Base-by-base conservation (phyloP, 2,888 invertebrate species). In the Lasius fuliginosus region DNA sequence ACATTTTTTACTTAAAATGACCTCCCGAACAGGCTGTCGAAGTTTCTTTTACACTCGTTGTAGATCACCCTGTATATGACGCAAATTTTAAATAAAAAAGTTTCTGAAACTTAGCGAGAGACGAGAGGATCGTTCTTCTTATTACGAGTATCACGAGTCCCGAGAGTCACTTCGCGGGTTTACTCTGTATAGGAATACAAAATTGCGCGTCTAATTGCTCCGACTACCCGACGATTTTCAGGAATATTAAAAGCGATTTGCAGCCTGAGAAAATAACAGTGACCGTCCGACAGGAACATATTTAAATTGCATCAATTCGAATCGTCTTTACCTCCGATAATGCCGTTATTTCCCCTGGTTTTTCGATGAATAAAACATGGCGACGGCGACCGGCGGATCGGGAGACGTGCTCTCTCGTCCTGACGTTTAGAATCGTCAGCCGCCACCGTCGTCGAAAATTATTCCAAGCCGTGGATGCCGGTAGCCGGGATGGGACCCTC, bases 301-400 rank as follows among this genome's bases (percentile, higher is more conserved):
- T 81, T 81, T 73, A 81, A 81, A 81, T 81, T 73, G 79, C 79
- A 81, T 73, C 60, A 73, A n/a, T 56, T 27, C 56, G 69, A 69
- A 58, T 71, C 46, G 23, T 60, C 58, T 36, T 46, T 73, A 71
- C 56, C 73, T 81, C 46, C 46, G n/a, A 6, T 46, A 46, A 79
- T 60, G 58, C 73, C 73, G 60, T 81, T 81, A 81, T 81, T 81
- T 79, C 30, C 60, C 33, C 27, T n/a, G 33, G 18, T 60, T 84
- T 71, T 82, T 71, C 60, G 62, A 88, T 89, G 85, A 90, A 90
- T 89, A 90, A 89, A 89, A 88, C 79, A 81, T 81, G 73, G 79
- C 79, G 79, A 23, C 74, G 62, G 56, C 81, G 83, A 49, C 15
- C 82, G 60, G 53, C 68, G 42, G 86, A 87, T 84, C 81, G 62